These are phyloP conservation scores for Stictocephala bisonia DNA, from an alignment of 2,888 invertebrate genomes.

Conservation along the genomic window DNA sequence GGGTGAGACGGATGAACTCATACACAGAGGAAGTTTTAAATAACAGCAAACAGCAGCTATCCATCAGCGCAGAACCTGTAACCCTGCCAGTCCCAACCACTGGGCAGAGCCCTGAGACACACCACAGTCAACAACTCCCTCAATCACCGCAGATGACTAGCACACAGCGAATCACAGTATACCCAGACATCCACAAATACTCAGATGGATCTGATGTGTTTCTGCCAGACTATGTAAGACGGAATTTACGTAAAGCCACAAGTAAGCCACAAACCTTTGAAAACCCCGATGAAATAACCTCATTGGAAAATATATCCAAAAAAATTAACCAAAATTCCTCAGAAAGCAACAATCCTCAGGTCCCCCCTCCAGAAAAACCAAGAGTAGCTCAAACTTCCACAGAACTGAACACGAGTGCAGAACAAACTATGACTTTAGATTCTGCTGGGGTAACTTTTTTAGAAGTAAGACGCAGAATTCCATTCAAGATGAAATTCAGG, in stretches of 20 bases:
- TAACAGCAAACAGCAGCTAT: background rate
- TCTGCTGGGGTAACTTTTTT: no score
- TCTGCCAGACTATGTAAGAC: no score
- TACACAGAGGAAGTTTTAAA: background rate
- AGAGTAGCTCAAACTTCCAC: no score
- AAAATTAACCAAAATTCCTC: background rate
- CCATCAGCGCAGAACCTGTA: background rate
- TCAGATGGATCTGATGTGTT: no score
- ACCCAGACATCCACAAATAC: background rate
- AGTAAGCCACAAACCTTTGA: background rate
- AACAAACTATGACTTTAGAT: no score
- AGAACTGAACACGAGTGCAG: no score
- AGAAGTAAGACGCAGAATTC: no score
- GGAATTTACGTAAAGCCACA: no score
- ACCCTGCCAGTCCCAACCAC: background rate
- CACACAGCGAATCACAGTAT: background rate
- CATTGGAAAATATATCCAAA: background rate
- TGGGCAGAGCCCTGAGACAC: background rate
- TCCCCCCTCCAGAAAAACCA: no score
- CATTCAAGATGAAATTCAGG: no score
- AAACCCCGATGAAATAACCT: background rate
- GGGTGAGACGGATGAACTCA: background rate
- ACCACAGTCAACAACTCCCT: background rate
- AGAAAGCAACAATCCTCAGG: no score
- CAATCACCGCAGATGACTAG: background rate